These are phyloP conservation scores for Drosophila lacicola DNA, from an alignment of 2,888 invertebrate species.

Conservation along the genomic window DNA sequence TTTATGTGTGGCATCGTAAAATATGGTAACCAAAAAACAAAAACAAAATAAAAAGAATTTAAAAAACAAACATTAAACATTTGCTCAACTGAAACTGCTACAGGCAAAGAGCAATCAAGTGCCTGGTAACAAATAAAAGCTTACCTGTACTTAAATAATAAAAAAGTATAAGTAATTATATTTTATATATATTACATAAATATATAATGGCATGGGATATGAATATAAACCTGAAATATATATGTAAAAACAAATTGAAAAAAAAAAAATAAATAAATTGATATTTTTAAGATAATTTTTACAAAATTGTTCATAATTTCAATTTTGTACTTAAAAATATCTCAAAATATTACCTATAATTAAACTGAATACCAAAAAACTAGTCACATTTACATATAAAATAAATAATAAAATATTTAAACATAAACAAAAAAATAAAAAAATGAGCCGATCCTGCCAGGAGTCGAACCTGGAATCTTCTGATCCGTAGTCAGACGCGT, in stretches of 20 bases:
- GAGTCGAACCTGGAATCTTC: slow-evolving; percentile 85
- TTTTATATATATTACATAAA: no score
- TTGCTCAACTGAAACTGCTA: slow-evolving; percentile 16
- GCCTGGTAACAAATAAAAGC: slow-evolving; percentile 20
- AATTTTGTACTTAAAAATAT: no score
- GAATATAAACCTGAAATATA: not conserved
- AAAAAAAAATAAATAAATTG: not conserved
- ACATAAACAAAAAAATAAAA: slow-evolving; percentile 1
- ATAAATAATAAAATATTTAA: not conserved
- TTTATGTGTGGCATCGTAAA: slow-evolving; percentile 55
- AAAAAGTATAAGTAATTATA: no score
- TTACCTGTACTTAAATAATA: not conserved
- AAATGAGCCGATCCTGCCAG: slow-evolving; percentile 80
- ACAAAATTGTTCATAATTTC: no score
- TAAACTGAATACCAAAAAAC: no score
- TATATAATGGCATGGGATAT: no score
- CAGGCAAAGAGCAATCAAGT: slow-evolving; percentile 23
- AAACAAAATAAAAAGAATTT: slow-evolving; percentile 46
- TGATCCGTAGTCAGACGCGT: slow-evolving; percentile 85
- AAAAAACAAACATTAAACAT: slow-evolving; percentile 31
- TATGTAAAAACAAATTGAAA: not conserved
- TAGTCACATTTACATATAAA: no score
- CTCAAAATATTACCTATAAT: no score
- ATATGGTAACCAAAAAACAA: slow-evolving; percentile 16
- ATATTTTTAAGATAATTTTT: no score